Evolutionary conservation across 1,140 invertebrate species (phyloP), one percentile per base, ranked within the genome.

Genomic region (Apis cerana): DNA sequence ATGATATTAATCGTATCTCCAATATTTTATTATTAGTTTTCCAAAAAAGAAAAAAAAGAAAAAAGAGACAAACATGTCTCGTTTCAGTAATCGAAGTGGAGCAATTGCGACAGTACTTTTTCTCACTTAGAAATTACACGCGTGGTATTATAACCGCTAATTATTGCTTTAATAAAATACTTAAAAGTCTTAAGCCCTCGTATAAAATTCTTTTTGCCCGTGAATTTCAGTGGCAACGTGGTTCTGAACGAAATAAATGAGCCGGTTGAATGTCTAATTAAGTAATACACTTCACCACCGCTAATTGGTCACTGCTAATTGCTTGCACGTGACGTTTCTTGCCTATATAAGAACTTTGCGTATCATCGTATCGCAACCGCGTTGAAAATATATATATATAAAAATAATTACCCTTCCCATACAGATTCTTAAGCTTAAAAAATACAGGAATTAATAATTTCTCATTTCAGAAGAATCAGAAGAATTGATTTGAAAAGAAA

Each of bases 251-350:
- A 64, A 64, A 33, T 64, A 75, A 64, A 59, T 27, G 33, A 52
- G 48, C 11, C 48, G 48, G n/a, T 33, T 33, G 43, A 50, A 48
- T 7, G 48, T 75, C 48, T 75, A 64, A 75, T 75, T 75, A 75
- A 75, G 59, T 27, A 23, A 64, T 75, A 64, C 48, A 75, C 74
- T 61, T 74, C 71, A 61, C 33, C 7, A 75, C 59, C 59, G 59
- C 23, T 75, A 75, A 75, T 75, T 75, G 59, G 59, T 75, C 59
- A 75, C 17, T 64, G 23, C 15, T 64, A 75, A 75, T 62, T 75
- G 19, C n/a, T 75, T 48, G 74, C 17, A 21, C 59, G 74, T 75
- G 58, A 64, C 23, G 48, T 52, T 17, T 1, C 15, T 19, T 2
- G 7, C 33, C 4, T 43, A 43, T 33, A 43, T 43, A 19, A 52